Evolutionary conservation across 2,797 vertebrate genomes (phyloP).

Genomic region (Eidolon dupreanum): DNA sequence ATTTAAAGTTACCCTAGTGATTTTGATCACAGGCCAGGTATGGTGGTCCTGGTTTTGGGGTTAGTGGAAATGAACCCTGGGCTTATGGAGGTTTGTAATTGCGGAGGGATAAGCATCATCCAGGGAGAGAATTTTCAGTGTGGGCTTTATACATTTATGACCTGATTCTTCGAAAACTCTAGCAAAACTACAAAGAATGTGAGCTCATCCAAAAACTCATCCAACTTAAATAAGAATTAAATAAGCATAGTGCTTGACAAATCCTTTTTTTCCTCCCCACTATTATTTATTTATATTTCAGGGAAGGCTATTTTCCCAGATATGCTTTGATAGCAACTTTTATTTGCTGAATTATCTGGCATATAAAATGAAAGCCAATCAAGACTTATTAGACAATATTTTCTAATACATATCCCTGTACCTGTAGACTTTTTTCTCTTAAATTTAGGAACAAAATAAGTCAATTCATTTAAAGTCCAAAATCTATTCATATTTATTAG

Average conservation of each 20-base stretch:
- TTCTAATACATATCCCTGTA: background rate
- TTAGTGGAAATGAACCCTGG: background rate
- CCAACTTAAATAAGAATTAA: background rate
- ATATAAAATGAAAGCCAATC: background rate
- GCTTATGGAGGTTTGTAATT: background rate
- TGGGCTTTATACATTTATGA: background rate
- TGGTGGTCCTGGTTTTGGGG: background rate
- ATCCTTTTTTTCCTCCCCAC: background rate
- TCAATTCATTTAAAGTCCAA: slow-evolving; percentile 18
- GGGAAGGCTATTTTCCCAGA: background rate
- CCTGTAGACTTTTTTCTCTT: background rate
- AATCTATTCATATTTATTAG: background rate
- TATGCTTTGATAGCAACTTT: background rate
- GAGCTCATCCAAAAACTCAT: background rate
- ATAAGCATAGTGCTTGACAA: background rate
- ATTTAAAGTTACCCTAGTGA: background rate
- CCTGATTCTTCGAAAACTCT: background rate
- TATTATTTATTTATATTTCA: background rate
- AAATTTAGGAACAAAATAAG: background rate
- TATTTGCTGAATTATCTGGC: background rate
- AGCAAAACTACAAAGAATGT: background rate
- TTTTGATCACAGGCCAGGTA: background rate
- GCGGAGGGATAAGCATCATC: background rate
- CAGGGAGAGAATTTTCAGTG: background rate
- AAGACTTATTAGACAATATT: background rate